Evolutionary conservation across 2,888 invertebrate species (phyloP).

Genomic region (Apoda limacodes): DNA sequence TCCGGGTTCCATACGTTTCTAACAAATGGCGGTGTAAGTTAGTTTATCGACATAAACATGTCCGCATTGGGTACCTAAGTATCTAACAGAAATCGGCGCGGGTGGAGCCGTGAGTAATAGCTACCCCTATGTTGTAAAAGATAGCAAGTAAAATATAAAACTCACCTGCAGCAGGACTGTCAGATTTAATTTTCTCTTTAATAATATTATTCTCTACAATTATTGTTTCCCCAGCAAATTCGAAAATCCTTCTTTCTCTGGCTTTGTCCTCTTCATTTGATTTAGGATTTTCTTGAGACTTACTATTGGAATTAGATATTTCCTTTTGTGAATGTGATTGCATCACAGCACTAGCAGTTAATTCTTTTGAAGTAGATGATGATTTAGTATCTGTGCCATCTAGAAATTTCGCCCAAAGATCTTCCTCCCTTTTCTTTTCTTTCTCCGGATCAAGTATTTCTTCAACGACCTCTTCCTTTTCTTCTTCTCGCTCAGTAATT

Average conservation of each 20-base stretch:
- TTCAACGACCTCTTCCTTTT: constrained; percentile 30
- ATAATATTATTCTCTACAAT: constrained; percentile 56
- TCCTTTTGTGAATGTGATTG: constrained; percentile 3
- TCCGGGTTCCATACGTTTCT: too few relatives aligned
- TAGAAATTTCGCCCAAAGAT: constrained; percentile 83
- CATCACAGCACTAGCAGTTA: constrained; percentile 24
- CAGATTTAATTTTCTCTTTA: constrained; percentile 50
- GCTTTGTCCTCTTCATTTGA: constrained; percentile 50
- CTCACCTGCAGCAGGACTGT: constrained; percentile 37
- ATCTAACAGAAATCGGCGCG: constrained; percentile 17
- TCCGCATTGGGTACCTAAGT: too few relatives aligned
- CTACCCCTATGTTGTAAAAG: not conserved
- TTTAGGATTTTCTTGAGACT: constrained; percentile 11
- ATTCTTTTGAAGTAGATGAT: constrained; percentile 23
- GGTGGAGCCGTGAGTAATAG: too few relatives aligned
- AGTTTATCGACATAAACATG: too few relatives aligned
- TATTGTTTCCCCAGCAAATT: constrained; percentile 91
- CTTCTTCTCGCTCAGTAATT: constrained; percentile 22
- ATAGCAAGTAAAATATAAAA: constrained; percentile 4
- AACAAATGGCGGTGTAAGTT: too few relatives aligned
- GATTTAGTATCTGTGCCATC: constrained; percentile 73
- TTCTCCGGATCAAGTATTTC: constrained; percentile 64
- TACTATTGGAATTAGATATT: not conserved
- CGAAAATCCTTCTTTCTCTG: constrained; percentile 77
- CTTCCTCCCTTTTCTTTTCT: constrained; percentile 78